Conservation (phyloP, 64 coral and sea anemone genomes). For the Cladopsammia gracilis region DNA sequence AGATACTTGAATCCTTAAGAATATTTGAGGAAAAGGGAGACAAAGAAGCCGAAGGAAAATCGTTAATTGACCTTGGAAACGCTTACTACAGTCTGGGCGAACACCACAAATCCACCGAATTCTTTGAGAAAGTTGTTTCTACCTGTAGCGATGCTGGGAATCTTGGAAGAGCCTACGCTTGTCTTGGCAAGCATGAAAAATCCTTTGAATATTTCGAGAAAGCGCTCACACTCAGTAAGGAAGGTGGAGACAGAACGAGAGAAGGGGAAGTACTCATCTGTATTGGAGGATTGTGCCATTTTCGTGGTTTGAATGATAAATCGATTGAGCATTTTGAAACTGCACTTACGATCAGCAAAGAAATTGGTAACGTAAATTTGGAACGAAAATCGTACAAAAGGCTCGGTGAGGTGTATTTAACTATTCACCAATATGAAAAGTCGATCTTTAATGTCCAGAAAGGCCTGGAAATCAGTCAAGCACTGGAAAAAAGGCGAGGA, state of each 20-base stretch:
- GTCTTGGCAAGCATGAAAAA: slow-evolving; percentile 33
- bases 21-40: neutral
- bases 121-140: neutral
- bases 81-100: neutral
- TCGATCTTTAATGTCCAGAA: slow-evolving; percentile 9
- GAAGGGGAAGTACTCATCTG: slow-evolving; percentile 2
- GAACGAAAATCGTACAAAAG: neutral
- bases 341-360: slow-evolving; percentile 36
- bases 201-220: slow-evolving; percentile 49
- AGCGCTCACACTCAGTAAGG: neutral
- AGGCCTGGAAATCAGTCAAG: slow-evolving; percentile 21
- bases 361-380: slow-evolving; percentile 28
- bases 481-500: slow-evolving; percentile 25
- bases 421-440: slow-evolving; percentile 18
- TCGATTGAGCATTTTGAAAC: slow-evolving; percentile 38
- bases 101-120: slow-evolving; percentile 5
- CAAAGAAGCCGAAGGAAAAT: slow-evolving; percentile 1
- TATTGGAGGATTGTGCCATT: neutral
- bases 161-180: slow-evolving; percentile 19
- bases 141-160: neutral
- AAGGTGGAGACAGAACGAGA: neutral
- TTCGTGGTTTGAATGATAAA: slow-evolving; percentile 19
- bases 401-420: neutral
- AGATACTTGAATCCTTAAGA: slow-evolving; percentile 23
- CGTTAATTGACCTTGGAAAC: slow-evolving; percentile 1